phyloP scores from a whole-genome alignment of 2,797 vertebrate genomes.

The Sphenopsis melanotis region DNA sequence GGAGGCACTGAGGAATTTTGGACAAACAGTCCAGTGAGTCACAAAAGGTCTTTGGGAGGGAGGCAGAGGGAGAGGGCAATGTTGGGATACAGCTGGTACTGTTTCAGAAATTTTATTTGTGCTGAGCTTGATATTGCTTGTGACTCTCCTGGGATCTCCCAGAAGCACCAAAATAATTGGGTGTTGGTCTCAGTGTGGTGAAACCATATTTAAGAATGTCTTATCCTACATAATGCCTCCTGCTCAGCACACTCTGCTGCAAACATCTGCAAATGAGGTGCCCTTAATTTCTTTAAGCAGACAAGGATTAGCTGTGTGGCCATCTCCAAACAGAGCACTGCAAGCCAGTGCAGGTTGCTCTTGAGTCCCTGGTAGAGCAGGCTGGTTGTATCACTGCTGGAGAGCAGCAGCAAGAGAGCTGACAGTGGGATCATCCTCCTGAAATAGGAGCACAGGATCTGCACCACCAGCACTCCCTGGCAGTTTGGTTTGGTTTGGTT shows the following conservation, averaged over 20 bases:
- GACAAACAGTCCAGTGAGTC: constrained; percentile 18
- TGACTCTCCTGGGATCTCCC: neutral
- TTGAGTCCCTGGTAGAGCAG: neutral
- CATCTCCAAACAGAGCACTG: neutral
- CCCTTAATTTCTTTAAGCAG: neutral
- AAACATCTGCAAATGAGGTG: neutral
- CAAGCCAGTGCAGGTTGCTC: neutral
- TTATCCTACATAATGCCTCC: neutral
- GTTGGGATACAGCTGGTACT: constrained; percentile 12
- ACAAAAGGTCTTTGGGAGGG: constrained; percentile 38
- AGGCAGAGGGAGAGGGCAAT: neutral
- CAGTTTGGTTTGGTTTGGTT: neutral
- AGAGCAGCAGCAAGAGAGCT: neutral
- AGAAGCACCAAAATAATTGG: neutral
- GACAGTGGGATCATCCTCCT: neutral
- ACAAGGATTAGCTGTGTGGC: neutral
- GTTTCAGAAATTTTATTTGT: neutral
- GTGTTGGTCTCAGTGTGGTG: neutral
- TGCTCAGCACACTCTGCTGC: neutral
- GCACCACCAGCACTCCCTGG: neutral
- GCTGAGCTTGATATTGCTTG: neutral
- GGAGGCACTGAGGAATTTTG: constrained; percentile 31
- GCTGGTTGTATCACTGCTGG: neutral
- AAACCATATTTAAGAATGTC: neutral
- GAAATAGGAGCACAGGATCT: neutral